phyloP scores from a whole-genome alignment of 2,113 vertebrate genomes.

The Oryctolagus cuniculus region DNA sequence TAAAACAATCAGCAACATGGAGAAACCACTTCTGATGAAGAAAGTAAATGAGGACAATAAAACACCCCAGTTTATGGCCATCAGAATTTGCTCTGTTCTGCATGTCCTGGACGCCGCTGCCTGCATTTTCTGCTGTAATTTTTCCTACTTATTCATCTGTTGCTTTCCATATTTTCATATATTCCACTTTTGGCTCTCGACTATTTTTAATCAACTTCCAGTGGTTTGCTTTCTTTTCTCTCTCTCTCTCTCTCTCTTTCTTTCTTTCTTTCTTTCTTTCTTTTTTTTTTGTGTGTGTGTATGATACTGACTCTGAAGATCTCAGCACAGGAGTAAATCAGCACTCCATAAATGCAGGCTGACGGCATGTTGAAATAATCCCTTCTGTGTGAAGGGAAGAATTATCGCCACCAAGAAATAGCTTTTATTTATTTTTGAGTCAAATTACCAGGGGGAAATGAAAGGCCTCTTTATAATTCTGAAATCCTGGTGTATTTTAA shows the following conservation, averaged over 20 bases:
- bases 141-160: not conserved
- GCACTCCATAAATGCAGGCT: not conserved
- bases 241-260: too few relatives aligned
- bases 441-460: constrained; percentile 17
- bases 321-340: not conserved
- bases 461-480: constrained; percentile 26
- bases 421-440: not conserved
- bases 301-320: constrained; percentile 11
- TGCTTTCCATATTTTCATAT: not conserved
- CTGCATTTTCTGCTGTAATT: constrained; percentile 3
- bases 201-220: constrained; percentile 22
- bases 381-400: constrained; percentile 40
- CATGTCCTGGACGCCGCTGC: not conserved
- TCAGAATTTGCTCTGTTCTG: not conserved
- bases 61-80: not conserved
- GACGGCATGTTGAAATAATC: constrained; percentile 17
- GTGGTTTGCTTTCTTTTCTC: not conserved
- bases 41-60: constrained; percentile 54
- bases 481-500: constrained; percentile 47
- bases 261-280: not conserved
- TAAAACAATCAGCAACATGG: constrained; percentile 17
- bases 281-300: not conserved
- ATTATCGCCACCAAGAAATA: constrained; percentile 25
- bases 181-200: not conserved
- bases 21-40: constrained; percentile 33